Evolutionary conservation across 2,113 vertebrate genomes (phyloP), one percentile per base, ranked within the genome.

Genomic region (Calypte anna): DNA sequence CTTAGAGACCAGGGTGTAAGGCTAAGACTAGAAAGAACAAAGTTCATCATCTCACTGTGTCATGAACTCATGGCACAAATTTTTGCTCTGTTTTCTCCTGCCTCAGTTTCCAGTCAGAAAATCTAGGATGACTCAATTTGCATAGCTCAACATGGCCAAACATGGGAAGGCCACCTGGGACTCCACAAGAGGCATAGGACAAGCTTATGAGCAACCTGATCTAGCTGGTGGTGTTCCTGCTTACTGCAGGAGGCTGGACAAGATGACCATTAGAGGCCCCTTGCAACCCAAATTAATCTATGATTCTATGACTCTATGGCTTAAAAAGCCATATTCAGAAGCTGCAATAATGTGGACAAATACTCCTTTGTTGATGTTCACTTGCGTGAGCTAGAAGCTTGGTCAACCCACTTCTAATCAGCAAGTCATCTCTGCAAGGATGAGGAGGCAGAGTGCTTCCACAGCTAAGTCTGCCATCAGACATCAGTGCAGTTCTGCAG

Each of bases 21-120:
- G 38, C 22, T 36, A 13, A 55, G 51, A 33, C 63, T 31, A 30
- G 30, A 53, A 57, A 64, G n/a, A 59, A 10, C 2, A 18, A 19
- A 23, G 28, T 5, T 66, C 53, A 22, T 9, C 6, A 31, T 24
- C 22, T 36, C 3, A 0, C 24, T 50, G 38, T 7, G 21, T 27
- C 30, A 46, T 69, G 70, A 40, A 31, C 1, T 21, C 0, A 8
- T 1, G 2, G 22, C 1, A 2, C 28, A 27, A 82, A n/a, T 23
- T 23, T 7, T n/a, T 6, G 36, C 43, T 75, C 36, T 0, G 3
- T 19, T 23, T 67, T 33, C n/a, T 31, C 2, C 3, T 7, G 7
- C 38, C 54, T 67, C 18, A 10, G 14, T 27, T 61, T 40, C 46
- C 43, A 48, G 19, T 7, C 22, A 20, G 31, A 51, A 25, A 53